Evolutionary conservation across 2,888 invertebrate species (phyloP).

Genomic region (Coenonympha glycerion): DNA sequence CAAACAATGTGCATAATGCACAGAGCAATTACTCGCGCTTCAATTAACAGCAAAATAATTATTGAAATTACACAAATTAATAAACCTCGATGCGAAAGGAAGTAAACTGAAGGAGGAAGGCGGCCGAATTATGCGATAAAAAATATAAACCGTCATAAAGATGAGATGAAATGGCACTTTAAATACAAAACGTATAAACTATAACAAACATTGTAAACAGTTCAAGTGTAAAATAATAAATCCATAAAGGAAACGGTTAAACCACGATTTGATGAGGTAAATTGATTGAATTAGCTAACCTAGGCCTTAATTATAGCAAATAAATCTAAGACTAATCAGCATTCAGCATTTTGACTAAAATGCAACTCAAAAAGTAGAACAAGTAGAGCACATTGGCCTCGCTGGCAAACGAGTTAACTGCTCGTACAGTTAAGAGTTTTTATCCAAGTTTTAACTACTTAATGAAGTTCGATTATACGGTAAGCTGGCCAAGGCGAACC

Average conservation of each 20-base stretch:
- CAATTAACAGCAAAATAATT: background rate
- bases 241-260: too few relatives aligned
- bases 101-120: background rate
- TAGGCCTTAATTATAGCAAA: background rate
- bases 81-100: background rate
- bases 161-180: too few relatives aligned
- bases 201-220: too few relatives aligned
- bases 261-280: too few relatives aligned
- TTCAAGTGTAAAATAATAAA: too few relatives aligned
- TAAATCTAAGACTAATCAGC: background rate
- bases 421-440: constrained; percentile 3
- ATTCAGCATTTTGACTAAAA: background rate
- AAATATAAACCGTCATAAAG: too few relatives aligned
- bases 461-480: constrained; percentile 14
- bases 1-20: background rate
- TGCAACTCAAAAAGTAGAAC: background rate
- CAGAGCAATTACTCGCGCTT: background rate
- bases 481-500: constrained; percentile 18
- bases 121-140: background rate
- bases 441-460: constrained; percentile 8
- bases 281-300: too few relatives aligned
- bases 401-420: background rate
- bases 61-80: background rate
- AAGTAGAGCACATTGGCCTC: constrained; percentile 5
- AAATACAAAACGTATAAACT: too few relatives aligned